Evolutionary conservation across 1,140 invertebrate genomes (phyloP).

Genomic region (Solenopsis fugax): DNA sequence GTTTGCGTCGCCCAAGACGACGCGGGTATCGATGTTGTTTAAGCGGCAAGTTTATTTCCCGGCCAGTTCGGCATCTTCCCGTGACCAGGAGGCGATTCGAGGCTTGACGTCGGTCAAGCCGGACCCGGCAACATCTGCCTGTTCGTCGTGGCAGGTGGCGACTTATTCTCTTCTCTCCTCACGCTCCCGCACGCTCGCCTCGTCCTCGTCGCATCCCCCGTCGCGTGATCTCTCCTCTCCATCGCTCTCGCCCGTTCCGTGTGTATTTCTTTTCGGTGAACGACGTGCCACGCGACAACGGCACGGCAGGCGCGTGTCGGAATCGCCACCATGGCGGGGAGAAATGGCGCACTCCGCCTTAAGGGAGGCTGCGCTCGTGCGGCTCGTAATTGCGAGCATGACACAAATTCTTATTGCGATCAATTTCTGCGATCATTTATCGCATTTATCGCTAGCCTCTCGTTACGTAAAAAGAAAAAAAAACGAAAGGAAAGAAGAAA

Average conservation of each 20-base stretch:
- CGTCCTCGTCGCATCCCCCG: conserved; percentile 32
- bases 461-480: neutral
- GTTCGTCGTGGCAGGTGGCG: conserved; percentile 80
- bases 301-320: conserved; percentile 76
- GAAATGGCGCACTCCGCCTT: conserved; percentile 54
- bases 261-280: conserved; percentile 50
- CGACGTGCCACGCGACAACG: conserved; percentile 78
- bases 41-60: conserved; percentile 63
- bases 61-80: conserved; percentile 63
- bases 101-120: conserved; percentile 75
- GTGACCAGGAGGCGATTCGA: conserved; percentile 79
- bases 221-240: conserved; percentile 41
- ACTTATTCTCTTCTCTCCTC: conserved; percentile 77
- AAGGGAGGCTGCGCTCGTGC: conserved; percentile 48
- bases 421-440: neutral
- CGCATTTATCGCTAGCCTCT: neutral
- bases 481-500: neutral
- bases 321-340: conserved; percentile 66
- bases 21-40: conserved; percentile 56
- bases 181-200: conserved; percentile 40
- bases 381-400: conserved; percentile 64
- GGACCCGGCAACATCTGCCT: conserved; percentile 78
- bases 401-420: conserved; percentile 32
- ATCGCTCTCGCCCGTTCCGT: conserved; percentile 19
- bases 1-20: neutral